A percentile compares a stretch with the other conserved stretches of the same genome.
Conservation (phyloP, 92 coral and sea anemone genomes). For the Phenganax subtilis region DNA sequence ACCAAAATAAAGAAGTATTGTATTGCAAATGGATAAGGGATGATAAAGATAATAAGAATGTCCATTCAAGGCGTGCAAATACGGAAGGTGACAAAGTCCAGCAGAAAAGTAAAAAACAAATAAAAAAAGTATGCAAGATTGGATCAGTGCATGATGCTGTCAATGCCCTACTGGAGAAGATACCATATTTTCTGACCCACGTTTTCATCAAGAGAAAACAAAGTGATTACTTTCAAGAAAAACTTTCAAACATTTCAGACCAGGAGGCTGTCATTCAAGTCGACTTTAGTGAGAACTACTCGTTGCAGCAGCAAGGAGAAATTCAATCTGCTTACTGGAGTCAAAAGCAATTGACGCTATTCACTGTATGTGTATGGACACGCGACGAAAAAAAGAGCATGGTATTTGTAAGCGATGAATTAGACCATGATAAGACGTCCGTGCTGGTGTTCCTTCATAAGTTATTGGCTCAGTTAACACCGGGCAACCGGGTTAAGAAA, state of each 20-base stretch:
- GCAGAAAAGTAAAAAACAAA: slow-evolving; percentile 41
- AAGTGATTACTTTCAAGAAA: slow-evolving; percentile 47
- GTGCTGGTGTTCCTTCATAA: slow-evolving; percentile 51
- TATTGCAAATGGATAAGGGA: slow-evolving; percentile 44
- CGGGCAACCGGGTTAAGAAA: slow-evolving; percentile 31
- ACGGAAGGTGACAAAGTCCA: slow-evolving; percentile 18
- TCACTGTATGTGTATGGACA: slow-evolving; percentile 55
- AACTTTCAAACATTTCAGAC: slow-evolving; percentile 46
- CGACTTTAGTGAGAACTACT: slow-evolving; percentile 54
- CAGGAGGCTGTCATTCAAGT: slow-evolving; percentile 45
- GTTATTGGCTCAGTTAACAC: slow-evolving; percentile 33
- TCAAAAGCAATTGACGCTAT: slow-evolving; percentile 50
- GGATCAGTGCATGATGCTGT: slow-evolving; percentile 45
- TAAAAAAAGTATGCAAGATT: slow-evolving; percentile 47
- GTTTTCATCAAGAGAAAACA: slow-evolving; percentile 54
- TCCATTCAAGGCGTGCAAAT: slow-evolving; percentile 27
- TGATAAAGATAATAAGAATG: slow-evolving; percentile 30
- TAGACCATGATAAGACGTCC: slow-evolving; percentile 54
- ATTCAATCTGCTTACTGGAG: slow-evolving; percentile 54
- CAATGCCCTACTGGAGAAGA: slow-evolving; percentile 45
- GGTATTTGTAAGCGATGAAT: slow-evolving; percentile 58
- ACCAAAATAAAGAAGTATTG: slow-evolving; percentile 33
- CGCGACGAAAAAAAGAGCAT: slow-evolving; percentile 47
- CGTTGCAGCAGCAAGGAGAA: slow-evolving; percentile 53
- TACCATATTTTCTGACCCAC: slow-evolving; percentile 45